Conservation (phyloP, 2,113 vertebrate genomes). For the Mustelus asterias region DNA sequence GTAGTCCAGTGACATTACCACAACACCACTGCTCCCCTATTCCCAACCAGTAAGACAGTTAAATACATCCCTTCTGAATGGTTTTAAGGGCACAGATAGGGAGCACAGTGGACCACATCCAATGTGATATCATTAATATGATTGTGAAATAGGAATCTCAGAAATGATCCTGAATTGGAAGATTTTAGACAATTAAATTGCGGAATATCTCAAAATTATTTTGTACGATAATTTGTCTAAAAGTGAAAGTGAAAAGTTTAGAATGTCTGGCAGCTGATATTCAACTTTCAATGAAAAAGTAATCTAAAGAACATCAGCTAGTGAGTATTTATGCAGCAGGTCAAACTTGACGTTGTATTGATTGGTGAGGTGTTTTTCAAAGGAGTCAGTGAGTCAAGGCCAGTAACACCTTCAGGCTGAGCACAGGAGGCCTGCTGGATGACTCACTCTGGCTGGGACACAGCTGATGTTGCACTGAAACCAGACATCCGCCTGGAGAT, state of each 20-base stretch:
- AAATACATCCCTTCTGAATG: background rate
- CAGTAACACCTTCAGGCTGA: too few species aligned
- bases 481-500: too few species aligned
- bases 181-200: background rate
- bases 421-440: too few species aligned
- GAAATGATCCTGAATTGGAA: background rate
- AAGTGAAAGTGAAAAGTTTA: conserved; percentile 6
- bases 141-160: background rate
- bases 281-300: background rate
- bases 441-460: too few species aligned
- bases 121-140: background rate
- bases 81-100: background rate
- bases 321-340: background rate
- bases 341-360: background rate
- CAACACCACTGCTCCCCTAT: too few species aligned
- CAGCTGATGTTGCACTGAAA: too few species aligned
- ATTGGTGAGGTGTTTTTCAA: background rate
- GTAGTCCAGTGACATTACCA: too few species aligned
- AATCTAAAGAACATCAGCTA: background rate
- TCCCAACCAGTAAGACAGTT: background rate
- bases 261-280: too few species aligned
- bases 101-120: background rate
- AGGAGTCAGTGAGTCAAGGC: too few species aligned
- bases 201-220: background rate
- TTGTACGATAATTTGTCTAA: background rate